Base-by-base conservation (phyloP, 2,797 vertebrate genomes). In the Megalops cyprinoides region DNA sequence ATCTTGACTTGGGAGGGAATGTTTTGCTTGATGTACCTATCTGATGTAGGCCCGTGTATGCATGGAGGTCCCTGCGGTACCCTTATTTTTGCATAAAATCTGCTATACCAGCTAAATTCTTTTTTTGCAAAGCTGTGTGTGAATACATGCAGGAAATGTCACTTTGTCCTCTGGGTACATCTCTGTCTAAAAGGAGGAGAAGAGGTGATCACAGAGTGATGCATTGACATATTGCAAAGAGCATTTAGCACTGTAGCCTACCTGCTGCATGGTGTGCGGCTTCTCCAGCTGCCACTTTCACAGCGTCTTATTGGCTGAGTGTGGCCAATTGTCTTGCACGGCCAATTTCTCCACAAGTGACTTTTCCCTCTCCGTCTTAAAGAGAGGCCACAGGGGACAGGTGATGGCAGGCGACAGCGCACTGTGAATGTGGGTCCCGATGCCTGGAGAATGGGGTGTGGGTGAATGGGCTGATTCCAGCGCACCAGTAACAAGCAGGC, bases 341-440 rank as follows among this genome's bases (percentile, higher is more conserved):
- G 12, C 39, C 48, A 18, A 60, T 80, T 62, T 15, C 15, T 37
- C n/a, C 69, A 0, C 23, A 12, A 34, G 18, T 18, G 53, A 37
- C 34, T 46, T 51, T 55, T 62, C 20, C 34, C 58, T 25, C 8
- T 42, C 55, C 31, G 28, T 18, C 42, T 53, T 46, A 46, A 75
- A 74, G 56, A 74, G 10, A 42, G 9, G 39, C 56, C 12, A 31
- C 4, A 25, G 71, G 44, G 51, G 56, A 82, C 56, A 79, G 28
- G 77, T 82, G 81, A 82, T 79, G 46, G 79, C 82, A 69, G 71
- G 49, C 39, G 56, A 34, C 25, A 51, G 18, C 20, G 42, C 62
- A 14, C 77, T 82, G 73, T 62, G 76, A 74, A 82, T 78, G 62
- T 60, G 46, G 77, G 62, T 74, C 31, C 23, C 34, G 81, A 51